Evolutionary conservation across 1,140 invertebrate species (phyloP).

Genomic region (Nomia melanderi): DNA sequence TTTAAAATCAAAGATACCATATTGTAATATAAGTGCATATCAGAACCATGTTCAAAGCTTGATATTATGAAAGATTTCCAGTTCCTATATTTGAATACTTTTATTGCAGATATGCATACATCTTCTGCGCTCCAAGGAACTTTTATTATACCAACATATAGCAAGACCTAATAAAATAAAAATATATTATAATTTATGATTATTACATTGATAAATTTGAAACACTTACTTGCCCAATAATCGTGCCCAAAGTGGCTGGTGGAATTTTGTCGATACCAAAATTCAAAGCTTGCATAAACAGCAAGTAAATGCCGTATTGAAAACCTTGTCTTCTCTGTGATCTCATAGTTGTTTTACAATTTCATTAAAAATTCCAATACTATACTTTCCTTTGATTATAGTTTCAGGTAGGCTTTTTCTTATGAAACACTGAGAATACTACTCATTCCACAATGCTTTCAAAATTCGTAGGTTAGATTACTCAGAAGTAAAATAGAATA

Average conservation of each 20-base stretch:
- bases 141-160: constrained; percentile 80
- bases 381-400: neutral
- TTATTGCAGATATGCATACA: constrained; percentile 84
- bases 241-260: constrained; percentile 83
- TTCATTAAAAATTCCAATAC: neutral
- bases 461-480: neutral
- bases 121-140: constrained; percentile 82
- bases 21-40: constrained; percentile 89
- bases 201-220: neutral
- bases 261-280: constrained; percentile 84
- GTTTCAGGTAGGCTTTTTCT: neutral
- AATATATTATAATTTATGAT: neutral
- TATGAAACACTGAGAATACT: neutral
- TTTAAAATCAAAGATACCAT: constrained; percentile 87
- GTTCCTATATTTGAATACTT: constrained; percentile 81
- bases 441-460: neutral
- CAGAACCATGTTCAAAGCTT: constrained; percentile 86
- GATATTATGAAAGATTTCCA: constrained; percentile 84
- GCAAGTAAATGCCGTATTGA: constrained; percentile 73
- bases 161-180: constrained; percentile 74
- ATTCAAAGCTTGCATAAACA: constrained; percentile 75
- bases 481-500: neutral
- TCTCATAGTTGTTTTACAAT: constrained; percentile 64
- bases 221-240: constrained; percentile 79
- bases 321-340: constrained; percentile 74